Base-by-base conservation (phyloP, 2,888 invertebrate species). In the Palloptera scutellata region DNA sequence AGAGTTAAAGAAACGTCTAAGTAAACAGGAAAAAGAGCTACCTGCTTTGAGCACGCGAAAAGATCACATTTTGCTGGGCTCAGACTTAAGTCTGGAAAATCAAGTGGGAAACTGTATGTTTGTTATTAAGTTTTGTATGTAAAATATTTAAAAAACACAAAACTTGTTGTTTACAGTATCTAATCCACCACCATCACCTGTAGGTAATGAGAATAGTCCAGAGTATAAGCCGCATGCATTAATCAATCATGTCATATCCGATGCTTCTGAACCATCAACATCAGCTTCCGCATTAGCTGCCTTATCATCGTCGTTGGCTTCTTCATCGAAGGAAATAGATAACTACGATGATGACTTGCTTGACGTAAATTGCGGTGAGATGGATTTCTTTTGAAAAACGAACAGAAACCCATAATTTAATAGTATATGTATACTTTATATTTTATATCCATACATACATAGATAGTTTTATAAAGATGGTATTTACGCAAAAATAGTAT, bases 131-230 rank as follows among this genome's bases (percentile, higher is more conserved):
- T 11, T 52, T 48, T 41, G 42, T 40, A n/a, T 12, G 8, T 63
- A 42, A n/a, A 20, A 12, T 43, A 12, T 42, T 4, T 45, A 40
- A 30, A 11, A 11, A 43, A n/a, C 13, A 10, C 40, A 30, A 45
- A 41, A 54, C 17, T 20, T 55, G 1, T 30, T 6, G 6, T 30
- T 30, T 73, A 52, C 53, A 83, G 84, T 85, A 65, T 85, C 85
- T 1, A 93, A 93, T 86, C 93, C 93, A 57, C 93, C 93, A 12
- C 93, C 93, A 6, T 93, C 93, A 40, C 93, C 93, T 0, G 93
- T 90, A 43, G 92, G 85, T 4, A 88, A 89, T 68, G 89, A 89
- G 54, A 87, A 89, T 77, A 91, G 90, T 73, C 89, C 89, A 66
- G 91, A 91, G 78, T 88, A 88, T n/a, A 88, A 88, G 80, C 85